Evolutionary conservation across 2,888 invertebrate genomes (phyloP).

Genomic region (Aporophyla lueneburgensis): DNA sequence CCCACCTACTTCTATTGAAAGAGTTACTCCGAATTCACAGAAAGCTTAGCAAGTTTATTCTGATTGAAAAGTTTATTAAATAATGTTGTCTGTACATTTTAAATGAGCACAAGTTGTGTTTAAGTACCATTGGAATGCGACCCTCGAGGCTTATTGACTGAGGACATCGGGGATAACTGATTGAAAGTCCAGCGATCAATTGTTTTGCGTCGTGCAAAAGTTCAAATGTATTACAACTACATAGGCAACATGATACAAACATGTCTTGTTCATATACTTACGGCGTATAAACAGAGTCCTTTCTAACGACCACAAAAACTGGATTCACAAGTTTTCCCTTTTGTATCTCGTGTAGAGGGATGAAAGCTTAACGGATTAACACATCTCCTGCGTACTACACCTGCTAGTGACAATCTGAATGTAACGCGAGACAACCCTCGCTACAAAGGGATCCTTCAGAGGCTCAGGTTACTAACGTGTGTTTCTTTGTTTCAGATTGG

Average conservation of each 20-base stretch:
- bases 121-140: background rate
- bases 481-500: conserved; percentile 67
- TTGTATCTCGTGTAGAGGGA: conserved; percentile 4
- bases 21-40: conserved; percentile 36
- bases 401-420: conserved; percentile 1
- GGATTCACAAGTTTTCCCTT: conserved; percentile 14
- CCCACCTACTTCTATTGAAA: background rate
- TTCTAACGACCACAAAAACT: conserved; percentile 23
- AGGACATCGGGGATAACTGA: background rate
- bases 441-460: conserved; percentile 22
- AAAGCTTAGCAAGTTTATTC: conserved; percentile 43
- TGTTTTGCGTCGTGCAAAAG: conserved; percentile 2
- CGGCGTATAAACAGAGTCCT: conserved; percentile 1
- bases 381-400: conserved; percentile 9
- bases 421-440: background rate
- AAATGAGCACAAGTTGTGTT: conserved; percentile 2
- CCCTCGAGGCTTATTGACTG: background rate
- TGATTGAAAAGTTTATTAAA: conserved; percentile 27
- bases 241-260: background rate
- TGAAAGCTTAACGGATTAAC: conserved; percentile 48
- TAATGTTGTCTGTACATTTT: conserved; percentile 10
- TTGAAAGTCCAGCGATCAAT: conserved; percentile 3
- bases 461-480: conserved; percentile 35
- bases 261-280: no score
- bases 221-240: background rate